Evolutionary conservation across 1,140 invertebrate species (phyloP).

Genomic region (Colletes gigas): DNA sequence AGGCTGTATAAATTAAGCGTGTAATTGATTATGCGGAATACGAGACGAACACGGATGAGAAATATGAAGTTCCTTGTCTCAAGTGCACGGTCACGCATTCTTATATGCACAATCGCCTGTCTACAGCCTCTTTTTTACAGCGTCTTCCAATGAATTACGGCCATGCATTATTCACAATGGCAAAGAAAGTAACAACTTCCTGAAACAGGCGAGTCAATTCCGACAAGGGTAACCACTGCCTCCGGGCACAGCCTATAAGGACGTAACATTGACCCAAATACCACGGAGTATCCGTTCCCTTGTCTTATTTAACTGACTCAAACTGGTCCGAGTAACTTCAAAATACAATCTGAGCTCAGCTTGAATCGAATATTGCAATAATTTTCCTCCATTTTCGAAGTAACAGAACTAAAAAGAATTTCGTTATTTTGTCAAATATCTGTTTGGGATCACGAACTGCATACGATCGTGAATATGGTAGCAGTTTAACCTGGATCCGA

Average conservation of each 20-base stretch:
- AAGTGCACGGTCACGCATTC: neutral
- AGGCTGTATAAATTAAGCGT: too few relatives aligned
- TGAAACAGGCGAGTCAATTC: constrained; percentile 28
- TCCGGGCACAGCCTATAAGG: constrained; percentile 62
- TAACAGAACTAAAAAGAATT: too few relatives aligned
- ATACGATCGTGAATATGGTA: neutral
- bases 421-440: too few relatives aligned
- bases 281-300: constrained; percentile 56
- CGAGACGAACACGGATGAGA: neutral
- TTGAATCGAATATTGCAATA: too few relatives aligned
- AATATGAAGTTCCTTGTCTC: neutral
- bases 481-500: constrained; percentile 4
- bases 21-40: too few relatives aligned
- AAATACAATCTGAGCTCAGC: too few relatives aligned
- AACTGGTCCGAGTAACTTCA: neutral
- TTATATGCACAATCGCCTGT: neutral
- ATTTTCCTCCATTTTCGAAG: too few relatives aligned
- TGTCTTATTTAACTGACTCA: constrained; percentile 20
- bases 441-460: neutral
- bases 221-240: constrained; percentile 74
- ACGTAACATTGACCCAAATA: constrained; percentile 76
- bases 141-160: neutral
- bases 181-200: constrained; percentile 29
- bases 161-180: neutral
- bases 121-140: neutral